Evolutionary conservation across 2,797 vertebrate species (phyloP).

Genomic region (Chrysocyon brachyurus): DNA sequence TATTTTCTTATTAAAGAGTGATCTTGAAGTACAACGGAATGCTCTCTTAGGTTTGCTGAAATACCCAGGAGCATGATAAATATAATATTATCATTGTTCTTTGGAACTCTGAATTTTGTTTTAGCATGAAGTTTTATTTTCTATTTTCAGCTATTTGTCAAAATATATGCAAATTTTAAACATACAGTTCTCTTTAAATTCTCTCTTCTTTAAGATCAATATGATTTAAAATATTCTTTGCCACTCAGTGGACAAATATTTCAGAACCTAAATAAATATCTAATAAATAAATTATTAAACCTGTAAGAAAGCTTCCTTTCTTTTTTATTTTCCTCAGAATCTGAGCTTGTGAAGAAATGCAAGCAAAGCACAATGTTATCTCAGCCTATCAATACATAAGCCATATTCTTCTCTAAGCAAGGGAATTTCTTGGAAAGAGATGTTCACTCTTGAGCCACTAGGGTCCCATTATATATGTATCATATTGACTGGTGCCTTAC

Average conservation of each 20-base stretch:
- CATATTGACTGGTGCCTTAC: not conserved
- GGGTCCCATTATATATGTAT: not conserved
- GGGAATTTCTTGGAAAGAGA: constrained; percentile 28
- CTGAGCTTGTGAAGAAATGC: not conserved
- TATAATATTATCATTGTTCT: constrained; percentile 38
- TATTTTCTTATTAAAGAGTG: constrained; percentile 48
- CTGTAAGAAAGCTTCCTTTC: constrained; percentile 25
- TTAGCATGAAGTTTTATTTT: constrained; percentile 58
- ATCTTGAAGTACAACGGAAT: constrained; percentile 73
- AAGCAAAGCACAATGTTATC: not conserved
- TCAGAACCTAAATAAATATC: not conserved
- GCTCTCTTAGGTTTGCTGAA: constrained; percentile 47
- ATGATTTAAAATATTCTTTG: not conserved
- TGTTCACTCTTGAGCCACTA: not conserved
- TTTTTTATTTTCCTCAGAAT: constrained; percentile 34
- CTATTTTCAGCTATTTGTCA: constrained; percentile 7
- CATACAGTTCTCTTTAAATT: not conserved
- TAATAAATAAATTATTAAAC: constrained; percentile 53
- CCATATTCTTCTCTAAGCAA: not conserved
- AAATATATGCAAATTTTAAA: not conserved
- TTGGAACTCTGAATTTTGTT: constrained; percentile 56
- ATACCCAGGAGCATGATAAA: not conserved
- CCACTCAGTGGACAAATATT: not conserved
- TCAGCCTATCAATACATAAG: not conserved
- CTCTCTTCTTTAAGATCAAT: not conserved